Evolutionary conservation across 2,113 vertebrate genomes (phyloP).

Genomic region (Menidia beryllina): DNA sequence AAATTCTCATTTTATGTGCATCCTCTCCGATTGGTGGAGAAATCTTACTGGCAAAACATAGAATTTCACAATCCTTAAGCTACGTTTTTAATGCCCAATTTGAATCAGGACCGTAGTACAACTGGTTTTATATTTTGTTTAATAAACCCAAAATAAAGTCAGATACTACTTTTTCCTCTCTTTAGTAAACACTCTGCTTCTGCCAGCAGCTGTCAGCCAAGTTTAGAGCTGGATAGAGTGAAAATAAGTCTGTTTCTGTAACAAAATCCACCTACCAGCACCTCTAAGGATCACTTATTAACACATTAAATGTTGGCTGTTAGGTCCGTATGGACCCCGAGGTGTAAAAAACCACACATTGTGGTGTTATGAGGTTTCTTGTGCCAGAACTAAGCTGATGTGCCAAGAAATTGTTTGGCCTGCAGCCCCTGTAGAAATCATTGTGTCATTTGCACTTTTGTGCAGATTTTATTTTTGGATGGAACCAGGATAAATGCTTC

Average conservation of each 20-base stretch:
- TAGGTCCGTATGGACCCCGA: conserved; percentile 12
- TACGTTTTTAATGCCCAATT: neutral
- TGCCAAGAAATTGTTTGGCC: conserved; percentile 12
- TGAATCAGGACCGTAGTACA: neutral
- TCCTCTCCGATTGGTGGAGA: conserved; percentile 4
- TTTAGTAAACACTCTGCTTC: neutral
- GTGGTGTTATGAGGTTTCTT: neutral
- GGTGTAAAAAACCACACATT: conserved; percentile 13
- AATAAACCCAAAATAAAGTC: neutral
- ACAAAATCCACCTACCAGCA: neutral
- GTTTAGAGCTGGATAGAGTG: neutral
- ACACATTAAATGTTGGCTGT: conserved; percentile 1
- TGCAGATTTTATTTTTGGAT: neutral
- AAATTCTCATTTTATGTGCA: conserved; percentile 1
- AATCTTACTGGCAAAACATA: neutral
- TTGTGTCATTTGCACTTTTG: neutral
- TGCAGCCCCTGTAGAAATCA: neutral
- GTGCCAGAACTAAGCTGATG: conserved; percentile 11
- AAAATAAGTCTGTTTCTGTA: neutral
- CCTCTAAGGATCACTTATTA: conserved; percentile 2
- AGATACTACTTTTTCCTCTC: neutral
- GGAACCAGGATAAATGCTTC: neutral
- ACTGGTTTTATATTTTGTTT: neutral
- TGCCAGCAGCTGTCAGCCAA: conserved; percentile 6
- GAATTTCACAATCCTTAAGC: neutral